A percentile compares a stretch with the other conserved stretches of the same genome.
Evolutionary conservation across 2,888 invertebrate genomes (phyloP).

Genomic region (Dolichomitus sp.): DNA sequence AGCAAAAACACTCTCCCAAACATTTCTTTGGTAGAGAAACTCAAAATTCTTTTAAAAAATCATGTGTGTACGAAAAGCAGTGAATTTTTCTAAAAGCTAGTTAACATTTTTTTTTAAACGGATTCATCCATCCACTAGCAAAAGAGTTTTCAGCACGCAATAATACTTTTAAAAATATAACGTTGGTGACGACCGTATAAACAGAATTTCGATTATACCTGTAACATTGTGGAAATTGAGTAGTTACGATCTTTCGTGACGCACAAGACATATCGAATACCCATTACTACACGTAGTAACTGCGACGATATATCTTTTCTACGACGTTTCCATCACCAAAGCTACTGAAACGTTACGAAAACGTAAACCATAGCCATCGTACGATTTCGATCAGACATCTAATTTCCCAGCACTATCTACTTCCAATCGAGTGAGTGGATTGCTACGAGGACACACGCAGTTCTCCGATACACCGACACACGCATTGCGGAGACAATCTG

Average conservation of each 20-base stretch:
- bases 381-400: slow-evolving; percentile 54
- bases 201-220: slow-evolving; percentile 23
- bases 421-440: slow-evolving; percentile 50
- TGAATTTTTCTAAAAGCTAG: too few relatives aligned
- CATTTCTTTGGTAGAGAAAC: too few relatives aligned
- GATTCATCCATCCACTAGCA: not conserved
- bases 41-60: too few relatives aligned
- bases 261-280: slow-evolving; percentile 26
- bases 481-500: slow-evolving; percentile 31
- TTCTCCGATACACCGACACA: slow-evolving; percentile 33
- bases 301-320: slow-evolving; percentile 13
- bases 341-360: slow-evolving; percentile 37
- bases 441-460: slow-evolving; percentile 40
- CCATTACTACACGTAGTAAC: slow-evolving; percentile 7
- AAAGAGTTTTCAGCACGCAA: not conserved
- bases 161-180: not conserved
- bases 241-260: slow-evolving; percentile 35
- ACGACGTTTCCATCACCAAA: slow-evolving; percentile 20
- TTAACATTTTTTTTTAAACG: too few relatives aligned
- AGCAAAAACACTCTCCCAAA: too few relatives aligned
- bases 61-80: too few relatives aligned
- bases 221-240: slow-evolving; percentile 21
- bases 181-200: not conserved
- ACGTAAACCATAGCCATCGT: slow-evolving; percentile 7
- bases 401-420: slow-evolving; percentile 50